Percentiles rank a stretch among this genome's conserved stretches.
Conservation (phyloP, 2,888 invertebrate genomes). For the Cheilosia pagana region DNA sequence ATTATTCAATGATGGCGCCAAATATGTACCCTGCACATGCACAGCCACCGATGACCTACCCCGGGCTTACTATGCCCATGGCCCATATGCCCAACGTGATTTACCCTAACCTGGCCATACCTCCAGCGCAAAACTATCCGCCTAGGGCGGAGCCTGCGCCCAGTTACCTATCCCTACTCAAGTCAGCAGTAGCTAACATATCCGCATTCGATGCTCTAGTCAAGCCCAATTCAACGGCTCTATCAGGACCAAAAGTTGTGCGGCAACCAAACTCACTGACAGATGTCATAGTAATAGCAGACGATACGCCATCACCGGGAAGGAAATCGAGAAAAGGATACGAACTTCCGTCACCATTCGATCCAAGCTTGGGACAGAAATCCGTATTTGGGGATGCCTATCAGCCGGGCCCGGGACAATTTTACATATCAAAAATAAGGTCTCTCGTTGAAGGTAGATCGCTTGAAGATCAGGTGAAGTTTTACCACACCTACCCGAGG, state of each 20-base stretch:
- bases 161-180: slow-evolving; percentile 2
- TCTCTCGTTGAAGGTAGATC: background rate
- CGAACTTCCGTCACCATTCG: background rate
- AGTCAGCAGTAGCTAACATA: slow-evolving; percentile 8
- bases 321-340: background rate
- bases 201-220: background rate
- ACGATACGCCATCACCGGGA: background rate
- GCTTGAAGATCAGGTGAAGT: background rate
- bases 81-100: background rate
- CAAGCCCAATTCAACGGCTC: background rate
- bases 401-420: slow-evolving; percentile 17
- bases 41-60: background rate
- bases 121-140: background rate
- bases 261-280: too few relatives aligned
- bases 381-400: background rate
- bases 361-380: background rate
- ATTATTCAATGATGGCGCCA: background rate
- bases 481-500: background rate
- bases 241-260: too few relatives aligned
- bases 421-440: slow-evolving; percentile 24
- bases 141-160: background rate
- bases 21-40: background rate
- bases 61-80: background rate
- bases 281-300: background rate
- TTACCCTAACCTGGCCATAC: background rate